Percentiles rank a stretch among this genome's conserved stretches.
These are phyloP conservation scores for Phortica okadai DNA, from an alignment of 2,888 invertebrate species.

Conservation along the genomic window DNA sequence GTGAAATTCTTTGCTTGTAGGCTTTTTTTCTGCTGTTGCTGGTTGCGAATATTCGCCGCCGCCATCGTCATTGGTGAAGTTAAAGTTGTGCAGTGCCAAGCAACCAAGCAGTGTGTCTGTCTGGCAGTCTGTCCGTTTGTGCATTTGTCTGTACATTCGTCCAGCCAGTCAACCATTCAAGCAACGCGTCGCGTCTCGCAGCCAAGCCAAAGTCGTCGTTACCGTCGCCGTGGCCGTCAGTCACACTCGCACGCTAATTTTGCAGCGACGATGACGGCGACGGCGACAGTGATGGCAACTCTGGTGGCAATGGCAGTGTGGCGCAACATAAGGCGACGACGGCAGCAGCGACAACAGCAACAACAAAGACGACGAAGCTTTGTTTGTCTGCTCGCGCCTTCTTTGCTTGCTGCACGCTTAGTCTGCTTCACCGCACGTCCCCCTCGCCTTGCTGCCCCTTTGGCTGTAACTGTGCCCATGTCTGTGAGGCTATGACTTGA, in stretches of 20 bases:
- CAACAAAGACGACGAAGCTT: conserved; percentile 38
- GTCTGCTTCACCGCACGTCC: neutral
- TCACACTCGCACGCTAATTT: conserved; percentile 54
- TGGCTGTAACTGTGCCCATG: neutral
- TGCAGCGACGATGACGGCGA: neutral
- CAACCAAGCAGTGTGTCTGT: conserved; percentile 32
- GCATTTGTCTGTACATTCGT: neutral
- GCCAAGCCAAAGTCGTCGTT: neutral
- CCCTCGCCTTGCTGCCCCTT: neutral
- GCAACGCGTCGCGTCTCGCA: neutral
- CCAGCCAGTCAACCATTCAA: conserved; percentile 12
- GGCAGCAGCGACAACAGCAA: conserved; percentile 42
- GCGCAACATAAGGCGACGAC: conserved; percentile 43
- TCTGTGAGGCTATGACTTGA: conserved; percentile 22
- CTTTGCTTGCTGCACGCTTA: conserved; percentile 44
- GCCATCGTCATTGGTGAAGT: neutral
- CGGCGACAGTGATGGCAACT: conserved; percentile 36
- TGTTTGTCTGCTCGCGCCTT: conserved; percentile 34
- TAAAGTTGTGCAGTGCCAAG: conserved; percentile 8
- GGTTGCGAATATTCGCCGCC: neutral
- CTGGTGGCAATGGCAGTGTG: conserved; percentile 48
- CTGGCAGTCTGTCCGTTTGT: neutral
- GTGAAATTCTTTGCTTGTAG: neutral
- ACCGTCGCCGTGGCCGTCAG: conserved; percentile 40
- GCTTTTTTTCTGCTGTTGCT: neutral